Conservation (phyloP, 2,113 vertebrate species). For the Halcyon malimbica region DNA sequence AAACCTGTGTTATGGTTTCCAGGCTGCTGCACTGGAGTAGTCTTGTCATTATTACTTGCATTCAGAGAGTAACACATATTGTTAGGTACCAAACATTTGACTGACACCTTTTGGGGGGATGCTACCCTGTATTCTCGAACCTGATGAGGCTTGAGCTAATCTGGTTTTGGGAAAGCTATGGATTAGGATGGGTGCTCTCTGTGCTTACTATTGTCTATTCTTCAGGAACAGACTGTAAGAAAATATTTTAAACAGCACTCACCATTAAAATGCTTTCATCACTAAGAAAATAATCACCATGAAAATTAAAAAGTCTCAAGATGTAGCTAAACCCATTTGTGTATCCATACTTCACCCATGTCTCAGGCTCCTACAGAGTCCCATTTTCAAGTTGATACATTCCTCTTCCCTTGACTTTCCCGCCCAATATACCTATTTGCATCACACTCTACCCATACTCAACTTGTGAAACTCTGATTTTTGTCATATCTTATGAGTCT, state of each 20-base stretch:
- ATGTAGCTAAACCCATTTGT: not conserved
- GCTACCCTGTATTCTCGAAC: not conserved
- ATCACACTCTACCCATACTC: not conserved
- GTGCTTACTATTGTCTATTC: not conserved
- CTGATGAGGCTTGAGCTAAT: not conserved
- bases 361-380: not conserved
- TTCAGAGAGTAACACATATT: not conserved
- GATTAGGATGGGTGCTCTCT: not conserved
- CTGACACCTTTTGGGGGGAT: not conserved
- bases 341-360: not conserved
- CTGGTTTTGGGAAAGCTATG: not conserved
- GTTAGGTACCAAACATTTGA: not conserved
- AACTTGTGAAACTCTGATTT: not conserved
- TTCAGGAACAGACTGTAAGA: not conserved
- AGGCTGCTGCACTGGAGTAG: not conserved
- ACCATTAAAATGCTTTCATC: not conserved
- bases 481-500: not conserved
- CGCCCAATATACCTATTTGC: not conserved
- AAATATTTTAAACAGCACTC: not conserved
- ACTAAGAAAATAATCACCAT: not conserved
- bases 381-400: not conserved
- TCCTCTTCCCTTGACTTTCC: not conserved
- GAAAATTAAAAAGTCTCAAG: not conserved
- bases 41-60: not conserved
- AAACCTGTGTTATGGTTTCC: not conserved